Conservation (phyloP, 2,888 invertebrate genomes). For the Scrobipalpa costella region DNA sequence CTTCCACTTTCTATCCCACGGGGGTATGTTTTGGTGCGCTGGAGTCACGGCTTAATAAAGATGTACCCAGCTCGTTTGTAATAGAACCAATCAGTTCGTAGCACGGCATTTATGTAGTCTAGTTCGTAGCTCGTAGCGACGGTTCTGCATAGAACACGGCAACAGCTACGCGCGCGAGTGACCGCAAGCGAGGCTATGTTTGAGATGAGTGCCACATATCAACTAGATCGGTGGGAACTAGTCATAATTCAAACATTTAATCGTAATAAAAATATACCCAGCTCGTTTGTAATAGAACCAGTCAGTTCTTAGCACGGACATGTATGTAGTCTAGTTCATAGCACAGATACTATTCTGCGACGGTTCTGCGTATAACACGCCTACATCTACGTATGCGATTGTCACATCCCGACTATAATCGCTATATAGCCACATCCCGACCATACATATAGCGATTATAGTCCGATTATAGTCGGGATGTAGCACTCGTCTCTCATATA, state of each 20-base stretch:
- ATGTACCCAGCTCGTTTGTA: constrained; percentile 83
- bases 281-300: constrained; percentile 80
- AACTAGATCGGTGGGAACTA: constrained; percentile 81
- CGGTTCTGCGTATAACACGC: constrained; percentile 87
- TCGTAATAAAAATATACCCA: constrained; percentile 32
- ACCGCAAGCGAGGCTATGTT: constrained; percentile 84
- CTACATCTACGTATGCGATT: constrained; percentile 88
- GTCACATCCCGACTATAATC: no score
- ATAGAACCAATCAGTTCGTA: constrained; percentile 49
- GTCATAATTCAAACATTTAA: constrained; percentile 1
- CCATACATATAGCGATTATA: no score
- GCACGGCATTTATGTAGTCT: no score
- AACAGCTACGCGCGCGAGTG: constrained; percentile 89
- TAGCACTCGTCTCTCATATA: no score
- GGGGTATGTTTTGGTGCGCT: no score
- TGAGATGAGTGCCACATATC: constrained; percentile 86
- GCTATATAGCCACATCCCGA: no score
- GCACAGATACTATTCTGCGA: constrained; percentile 66
- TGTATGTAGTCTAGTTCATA: not conserved
- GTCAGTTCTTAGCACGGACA: no score
- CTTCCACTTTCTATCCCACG: no score
- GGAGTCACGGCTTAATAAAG: no score
- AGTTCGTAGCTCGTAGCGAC: constrained; percentile 57
- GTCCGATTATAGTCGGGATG: no score
- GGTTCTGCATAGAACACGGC: constrained; percentile 86